Evolutionary conservation across 2,888 invertebrate genomes (phyloP), one percentile per base, ranked within the genome.

Genomic region (Lithophane leautieri): DNA sequence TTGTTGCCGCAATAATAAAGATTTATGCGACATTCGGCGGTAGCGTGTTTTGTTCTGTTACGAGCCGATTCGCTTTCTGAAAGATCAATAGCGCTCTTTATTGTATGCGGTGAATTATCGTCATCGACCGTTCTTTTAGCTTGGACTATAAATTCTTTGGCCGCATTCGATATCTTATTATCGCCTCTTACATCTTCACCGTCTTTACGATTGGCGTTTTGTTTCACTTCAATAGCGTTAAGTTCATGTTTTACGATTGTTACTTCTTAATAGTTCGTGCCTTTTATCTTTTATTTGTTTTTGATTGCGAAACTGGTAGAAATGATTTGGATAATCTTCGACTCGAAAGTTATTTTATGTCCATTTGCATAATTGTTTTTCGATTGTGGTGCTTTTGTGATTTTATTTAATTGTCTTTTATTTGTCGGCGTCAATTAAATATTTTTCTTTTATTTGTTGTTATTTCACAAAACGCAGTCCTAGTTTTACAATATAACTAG

Each of bases 1-100:
- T 96, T 95, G 96, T 95, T 95, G 95, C 93, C 94, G 96, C 95
- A 95, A 96, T 96, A 96, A 96, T 96, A 96, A 95, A 96, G 96
- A 96, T 96, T 96, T 96, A 96, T 96, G 94, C 95, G 95, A 96
- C 95, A 94, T 96, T 95, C 94, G 94, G 95, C 94, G 95, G 96
- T 95, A 96, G 96, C 96, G 93, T 95, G 96, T 95, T 96, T 95
- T 96, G 96, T 96, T 95, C 95, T 93, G 95, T 95, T 95, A 95
- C 95, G 93, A 94, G 93, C 92, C 95, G 95, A 96, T 96, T 95
- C 95, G 94, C 94, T 95, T 95, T 94, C 95, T 94, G 94, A 93
- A 91, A 95, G 95, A 96, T 95, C 96, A 95, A 96, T 96, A 95
- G 94, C 94, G 91, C 93, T 94, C 94, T 95, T 95, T 95, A 96